Conservation (phyloP, 2,797 vertebrate genomes). For the Esox lucius region DNA sequence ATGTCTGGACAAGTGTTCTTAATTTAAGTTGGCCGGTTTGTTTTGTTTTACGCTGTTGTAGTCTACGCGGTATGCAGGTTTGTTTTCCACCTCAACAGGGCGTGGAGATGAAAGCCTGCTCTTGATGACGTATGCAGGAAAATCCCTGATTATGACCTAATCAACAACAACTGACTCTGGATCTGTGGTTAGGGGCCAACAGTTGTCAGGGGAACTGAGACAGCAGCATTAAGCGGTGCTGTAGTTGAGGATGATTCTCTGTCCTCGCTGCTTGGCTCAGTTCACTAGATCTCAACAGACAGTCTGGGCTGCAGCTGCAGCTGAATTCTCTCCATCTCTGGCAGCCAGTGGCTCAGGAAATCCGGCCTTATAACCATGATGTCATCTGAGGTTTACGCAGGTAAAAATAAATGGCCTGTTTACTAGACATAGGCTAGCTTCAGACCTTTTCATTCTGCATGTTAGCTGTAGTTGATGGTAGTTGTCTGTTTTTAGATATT, state of each 20-base stretch:
- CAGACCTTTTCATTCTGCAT: neutral
- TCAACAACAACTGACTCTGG: neutral
- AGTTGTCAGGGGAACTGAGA: constrained; percentile 52
- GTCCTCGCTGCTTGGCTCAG: constrained; percentile 15
- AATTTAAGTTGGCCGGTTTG: too few relatives aligned
- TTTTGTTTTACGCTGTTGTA: too few relatives aligned
- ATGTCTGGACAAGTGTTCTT: too few relatives aligned
- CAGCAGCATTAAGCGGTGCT: constrained; percentile 19
- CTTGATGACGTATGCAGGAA: too few relatives aligned
- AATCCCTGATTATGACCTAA: neutral
- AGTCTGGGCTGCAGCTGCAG: neutral
- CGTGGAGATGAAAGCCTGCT: too few relatives aligned
- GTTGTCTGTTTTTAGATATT: neutral
- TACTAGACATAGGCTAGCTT: neutral
- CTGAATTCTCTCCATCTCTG: neutral
- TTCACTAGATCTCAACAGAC: constrained; percentile 9
- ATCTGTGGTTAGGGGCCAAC: constrained; percentile 3
- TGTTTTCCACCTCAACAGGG: too few relatives aligned
- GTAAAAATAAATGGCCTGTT: constrained; percentile 7
- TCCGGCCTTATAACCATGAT: constrained; percentile 40
- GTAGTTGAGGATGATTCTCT: constrained; percentile 46
- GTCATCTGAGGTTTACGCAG: constrained; percentile 49
- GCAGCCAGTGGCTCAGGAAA: neutral
- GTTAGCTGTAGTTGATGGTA: neutral
- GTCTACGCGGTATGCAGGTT: too few relatives aligned